phyloP scores from a whole-genome alignment of 2,888 invertebrate species.

The Cryptocephalus primarius region DNA sequence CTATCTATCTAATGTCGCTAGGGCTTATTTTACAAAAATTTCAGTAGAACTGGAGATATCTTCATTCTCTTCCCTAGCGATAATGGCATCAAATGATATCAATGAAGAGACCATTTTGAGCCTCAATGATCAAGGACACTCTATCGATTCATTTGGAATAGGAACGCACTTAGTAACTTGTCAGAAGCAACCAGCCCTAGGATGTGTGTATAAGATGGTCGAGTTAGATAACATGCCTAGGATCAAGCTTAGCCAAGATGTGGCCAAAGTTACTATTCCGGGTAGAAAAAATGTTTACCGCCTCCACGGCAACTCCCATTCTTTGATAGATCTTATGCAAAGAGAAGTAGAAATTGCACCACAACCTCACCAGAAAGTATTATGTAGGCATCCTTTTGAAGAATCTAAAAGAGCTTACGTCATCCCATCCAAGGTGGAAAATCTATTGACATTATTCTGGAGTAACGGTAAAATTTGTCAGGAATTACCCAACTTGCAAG shows the following conservation, averaged over 20 bases:
- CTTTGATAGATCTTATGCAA: conserved; percentile 82
- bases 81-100: conserved; percentile 96
- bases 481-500: conserved; percentile 57
- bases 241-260: conserved; percentile 94
- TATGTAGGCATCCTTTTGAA: conserved; percentile 94
- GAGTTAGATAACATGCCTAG: conserved; percentile 83
- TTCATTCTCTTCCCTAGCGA: conserved; percentile 78
- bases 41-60: conserved; percentile 62
- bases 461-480: conserved; percentile 63
- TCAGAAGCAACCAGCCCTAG: conserved; percentile 93
- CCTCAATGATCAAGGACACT: conserved; percentile 91
- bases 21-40: conserved; percentile 69
- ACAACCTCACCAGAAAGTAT: conserved; percentile 64
- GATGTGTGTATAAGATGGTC: conserved; percentile 95
- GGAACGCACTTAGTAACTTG: conserved; percentile 97
- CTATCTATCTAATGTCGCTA: conserved; percentile 79
- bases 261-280: conserved; percentile 95
- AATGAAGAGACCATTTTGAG: conserved; percentile 97
- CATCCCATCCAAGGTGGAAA: conserved; percentile 77
- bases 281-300: conserved; percentile 77
- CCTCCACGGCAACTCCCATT: conserved; percentile 66
- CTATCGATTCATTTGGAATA: conserved; percentile 68
- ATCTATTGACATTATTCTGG: conserved; percentile 77
- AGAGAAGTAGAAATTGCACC: conserved; percentile 70
- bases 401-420: conserved; percentile 94